Percentiles rank a stretch among this genome's conserved stretches.
Conservation (phyloP, 1,140 invertebrate genomes). For the Drosophila funebris region DNA sequence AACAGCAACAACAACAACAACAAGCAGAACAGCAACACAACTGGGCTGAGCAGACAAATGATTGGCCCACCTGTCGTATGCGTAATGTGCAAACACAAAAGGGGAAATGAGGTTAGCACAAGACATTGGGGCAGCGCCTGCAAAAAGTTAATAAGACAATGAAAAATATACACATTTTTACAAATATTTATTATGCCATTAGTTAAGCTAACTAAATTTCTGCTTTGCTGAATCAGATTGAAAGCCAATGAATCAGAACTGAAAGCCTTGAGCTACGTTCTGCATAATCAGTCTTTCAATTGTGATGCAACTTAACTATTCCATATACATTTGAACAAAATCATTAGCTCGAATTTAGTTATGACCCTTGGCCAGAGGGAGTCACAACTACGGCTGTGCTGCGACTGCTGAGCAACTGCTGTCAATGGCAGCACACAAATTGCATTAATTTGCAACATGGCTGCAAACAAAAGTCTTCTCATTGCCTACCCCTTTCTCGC, state of each 20-base stretch:
- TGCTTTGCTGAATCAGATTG: neutral
- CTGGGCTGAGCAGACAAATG: neutral
- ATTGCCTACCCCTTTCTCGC: neutral
- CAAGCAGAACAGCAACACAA: neutral
- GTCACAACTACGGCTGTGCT: neutral
- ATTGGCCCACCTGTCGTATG: constrained; percentile 43
- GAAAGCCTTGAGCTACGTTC: neutral
- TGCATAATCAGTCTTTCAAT: neutral
- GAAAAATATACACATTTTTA: no score
- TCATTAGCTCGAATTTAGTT: no score
- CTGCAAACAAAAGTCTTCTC: constrained; percentile 30
- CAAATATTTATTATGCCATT: no score
- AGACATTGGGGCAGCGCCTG: constrained; percentile 12
- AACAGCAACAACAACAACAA: constrained; percentile 6
- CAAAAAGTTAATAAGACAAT: neutral
- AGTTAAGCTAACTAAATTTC: no score
- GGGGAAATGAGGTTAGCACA: constrained; percentile 40
- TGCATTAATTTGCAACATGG: constrained; percentile 65
- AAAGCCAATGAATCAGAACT: neutral
- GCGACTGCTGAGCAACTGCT: constrained; percentile 14
- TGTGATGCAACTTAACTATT: neutral
- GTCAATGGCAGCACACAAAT: constrained; percentile 65
- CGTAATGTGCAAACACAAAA: constrained; percentile 13
- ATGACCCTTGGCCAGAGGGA: no score
- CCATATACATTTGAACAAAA: neutral